Base-by-base conservation (phyloP, 2,888 invertebrate genomes). In the Harpagoxenus sublaevis region DNA sequence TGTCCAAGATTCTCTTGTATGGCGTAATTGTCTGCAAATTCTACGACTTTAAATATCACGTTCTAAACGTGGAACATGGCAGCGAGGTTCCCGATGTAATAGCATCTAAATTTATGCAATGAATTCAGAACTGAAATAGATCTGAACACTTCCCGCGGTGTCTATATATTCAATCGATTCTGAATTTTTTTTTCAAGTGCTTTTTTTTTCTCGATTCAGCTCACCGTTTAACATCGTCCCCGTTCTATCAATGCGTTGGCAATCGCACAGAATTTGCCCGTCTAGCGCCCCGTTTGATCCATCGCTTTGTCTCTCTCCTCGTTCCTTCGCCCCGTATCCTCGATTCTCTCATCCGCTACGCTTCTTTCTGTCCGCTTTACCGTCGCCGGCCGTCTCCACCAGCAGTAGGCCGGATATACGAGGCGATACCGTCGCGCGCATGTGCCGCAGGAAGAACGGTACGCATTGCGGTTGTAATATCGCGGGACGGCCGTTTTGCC, bases 391-490 rank as follows among this genome's bases (percentile, higher is more conserved):
- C n/a, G 65, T 63, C 60, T 57, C 18, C 18, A 23, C 55, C 60
- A n/a, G 53, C 23, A 74, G 55, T 70, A 81, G 71, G 84, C 88
- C 89, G 92, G 92, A 92, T 93, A 92, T 10, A 90, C 89, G 89
- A 42, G 18, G 88, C 90, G 92, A 92, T 91, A 86, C 53, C 65
- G 51, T 62, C 42, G 74, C 60, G 93, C 92, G 93, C 94, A 92
- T 92, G 92, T 92, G 92, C 91, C 42, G 77, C 81, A 85, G 89
- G 86, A 87, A 91, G 31, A 78, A 74, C 90, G 89, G 89, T 94
- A 94, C 94, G 94, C 94, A 94, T 93, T 94, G 94, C 94, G 93
- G 94, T 94, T 94, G 93, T 92, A 94, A 94, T 94, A 94, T 92
- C 91, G 91, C 83, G 84, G 87, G 87, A 83, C 86, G 89, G 85